Percentiles rank a stretch among this genome's conserved stretches.
These are phyloP conservation scores for Falco concolor DNA, from an alignment of 2,797 vertebrate genomes.

Conservation along the genomic window DNA sequence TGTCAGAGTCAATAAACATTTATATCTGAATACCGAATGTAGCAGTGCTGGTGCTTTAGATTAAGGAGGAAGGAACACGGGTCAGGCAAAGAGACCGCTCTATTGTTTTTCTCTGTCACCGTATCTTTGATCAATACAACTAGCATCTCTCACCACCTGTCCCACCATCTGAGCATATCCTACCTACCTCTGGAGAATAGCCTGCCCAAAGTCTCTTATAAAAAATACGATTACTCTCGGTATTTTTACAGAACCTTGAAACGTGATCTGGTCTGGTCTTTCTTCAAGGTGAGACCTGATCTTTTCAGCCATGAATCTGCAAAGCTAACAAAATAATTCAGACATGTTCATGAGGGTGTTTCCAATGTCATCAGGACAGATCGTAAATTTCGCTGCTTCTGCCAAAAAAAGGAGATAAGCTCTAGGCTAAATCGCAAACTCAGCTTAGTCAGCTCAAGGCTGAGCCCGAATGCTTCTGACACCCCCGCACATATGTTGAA, in stretches of 20 bases:
- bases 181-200: neutral
- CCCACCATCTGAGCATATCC: neutral
- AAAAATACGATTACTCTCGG: neutral
- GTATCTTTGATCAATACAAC: neutral
- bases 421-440: constrained; percentile 14
- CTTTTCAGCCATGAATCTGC: constrained; percentile 19
- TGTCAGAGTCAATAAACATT: constrained; percentile 55
- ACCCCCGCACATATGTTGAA: neutral
- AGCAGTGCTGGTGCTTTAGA: constrained; percentile 26
- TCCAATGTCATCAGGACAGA: constrained; percentile 3
- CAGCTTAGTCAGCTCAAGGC: constrained; percentile 22
- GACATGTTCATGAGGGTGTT: neutral
- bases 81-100: neutral
- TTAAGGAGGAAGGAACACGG: neutral
- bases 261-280: neutral
- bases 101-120: neutral
- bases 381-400: constrained; percentile 4
- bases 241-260: neutral
- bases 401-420: constrained; percentile 34
- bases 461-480: constrained; percentile 11
- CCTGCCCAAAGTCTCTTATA: neutral
- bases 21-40: constrained; percentile 10
- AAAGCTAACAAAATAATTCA: constrained; percentile 28
- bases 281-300: constrained; percentile 33
- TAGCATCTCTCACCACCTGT: neutral